phyloP scores from a whole-genome alignment of 2,888 invertebrate species.

The Synergus japonicus region DNA sequence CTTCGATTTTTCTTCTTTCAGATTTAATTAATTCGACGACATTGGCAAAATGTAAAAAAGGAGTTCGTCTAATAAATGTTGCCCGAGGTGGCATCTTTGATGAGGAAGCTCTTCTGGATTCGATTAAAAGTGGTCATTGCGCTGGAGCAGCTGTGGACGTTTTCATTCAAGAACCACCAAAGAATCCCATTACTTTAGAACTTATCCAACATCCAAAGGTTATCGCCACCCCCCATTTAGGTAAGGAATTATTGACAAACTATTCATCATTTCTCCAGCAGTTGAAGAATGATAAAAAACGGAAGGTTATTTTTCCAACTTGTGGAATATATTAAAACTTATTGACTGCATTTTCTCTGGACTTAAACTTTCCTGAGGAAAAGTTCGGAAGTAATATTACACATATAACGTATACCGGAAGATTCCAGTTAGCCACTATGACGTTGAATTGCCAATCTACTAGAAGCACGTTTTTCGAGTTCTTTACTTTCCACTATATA shows the following conservation, averaged over 20 bases:
- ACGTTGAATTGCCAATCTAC: constrained; percentile 8
- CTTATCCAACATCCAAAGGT: constrained; percentile 93
- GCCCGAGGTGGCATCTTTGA: constrained; percentile 98
- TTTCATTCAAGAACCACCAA: constrained; percentile 93
- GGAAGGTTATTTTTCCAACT: constrained; percentile 8
- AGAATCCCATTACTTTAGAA: constrained; percentile 84
- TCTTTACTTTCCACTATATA: background rate
- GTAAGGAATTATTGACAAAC: constrained; percentile 71
- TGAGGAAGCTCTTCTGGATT: constrained; percentile 89
- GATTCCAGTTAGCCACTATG: background rate
- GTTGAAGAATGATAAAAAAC: constrained; percentile 9
- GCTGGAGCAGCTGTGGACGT: constrained; percentile 97
- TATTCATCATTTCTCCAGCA: background rate
- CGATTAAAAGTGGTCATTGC: constrained; percentile 89
- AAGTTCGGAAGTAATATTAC: constrained; percentile 15
- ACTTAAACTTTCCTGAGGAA: background rate
- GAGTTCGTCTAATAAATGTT: constrained; percentile 95
- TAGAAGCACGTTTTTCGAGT: constrained; percentile 15
- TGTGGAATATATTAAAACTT: constrained; percentile 36
- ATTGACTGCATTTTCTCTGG: constrained; percentile 8
- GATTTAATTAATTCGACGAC: constrained; percentile 90
- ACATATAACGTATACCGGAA: background rate
- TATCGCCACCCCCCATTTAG: constrained; percentile 96
- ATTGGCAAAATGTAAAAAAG: constrained; percentile 89
- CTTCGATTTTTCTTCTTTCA: constrained; percentile 74